phyloP scores from a whole-genome alignment of 2,888 invertebrate species.

The Hipparchia semele region DNA sequence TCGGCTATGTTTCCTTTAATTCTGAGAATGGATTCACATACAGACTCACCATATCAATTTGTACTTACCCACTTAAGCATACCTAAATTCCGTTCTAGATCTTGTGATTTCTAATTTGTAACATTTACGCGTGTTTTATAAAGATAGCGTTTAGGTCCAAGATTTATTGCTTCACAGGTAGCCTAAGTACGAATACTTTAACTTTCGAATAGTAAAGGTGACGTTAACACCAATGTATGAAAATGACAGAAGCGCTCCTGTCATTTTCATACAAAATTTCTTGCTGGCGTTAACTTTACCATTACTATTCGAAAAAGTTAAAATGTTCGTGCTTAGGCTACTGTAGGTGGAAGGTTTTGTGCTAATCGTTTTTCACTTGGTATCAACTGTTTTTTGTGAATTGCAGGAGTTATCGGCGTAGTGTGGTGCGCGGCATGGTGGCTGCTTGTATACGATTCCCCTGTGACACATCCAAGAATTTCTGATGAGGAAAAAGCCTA shows the following conservation, averaged over 20 bases:
- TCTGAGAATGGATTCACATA: not conserved
- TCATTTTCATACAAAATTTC: no score
- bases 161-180: not conserved
- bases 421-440: conserved; percentile 84
- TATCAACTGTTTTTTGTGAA: not conserved
- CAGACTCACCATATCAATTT: no score
- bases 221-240: no score
- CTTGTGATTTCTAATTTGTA: conserved; percentile 32
- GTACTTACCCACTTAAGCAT: not conserved
- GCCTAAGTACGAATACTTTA: not conserved
- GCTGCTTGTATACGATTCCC: conserved; percentile 85
- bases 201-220: no score
- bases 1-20: conserved; percentile 3
- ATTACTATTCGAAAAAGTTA: no score
- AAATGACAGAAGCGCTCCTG: no score
- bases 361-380: not conserved
- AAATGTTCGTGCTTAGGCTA: no score
- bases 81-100: conserved; percentile 35
- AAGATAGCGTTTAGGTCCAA: not conserved
- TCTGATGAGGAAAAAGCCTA: conserved; percentile 84
- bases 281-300: no score
- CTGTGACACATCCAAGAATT: conserved; percentile 85
- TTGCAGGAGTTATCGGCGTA: conserved; percentile 75
- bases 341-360: no score
- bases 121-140: conserved; percentile 19